Conservation (phyloP, 2,888 invertebrate species). For the Athetis lepigone region DNA sequence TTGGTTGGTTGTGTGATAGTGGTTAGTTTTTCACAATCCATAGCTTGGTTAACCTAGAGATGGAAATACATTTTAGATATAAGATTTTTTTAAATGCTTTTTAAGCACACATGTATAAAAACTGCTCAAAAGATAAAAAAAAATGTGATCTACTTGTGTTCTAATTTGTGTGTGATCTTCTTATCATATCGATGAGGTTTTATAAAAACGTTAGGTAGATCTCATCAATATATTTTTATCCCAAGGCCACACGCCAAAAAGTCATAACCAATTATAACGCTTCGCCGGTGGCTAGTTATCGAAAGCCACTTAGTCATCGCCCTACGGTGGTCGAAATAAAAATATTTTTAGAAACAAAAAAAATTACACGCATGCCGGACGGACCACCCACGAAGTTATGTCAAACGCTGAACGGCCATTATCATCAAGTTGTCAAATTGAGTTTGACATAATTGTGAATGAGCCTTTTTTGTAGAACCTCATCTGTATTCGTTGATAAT, state of each 20-base stretch:
- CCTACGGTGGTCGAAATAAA: constrained; percentile 77
- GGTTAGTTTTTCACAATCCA: constrained; percentile 72
- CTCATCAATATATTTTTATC: constrained; percentile 37
- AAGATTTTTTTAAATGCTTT: neutral
- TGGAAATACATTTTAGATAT: constrained; percentile 24
- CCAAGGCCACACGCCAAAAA: constrained; percentile 66
- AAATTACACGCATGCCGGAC: constrained; percentile 74
- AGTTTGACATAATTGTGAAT: constrained; percentile 88
- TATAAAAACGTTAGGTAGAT: constrained; percentile 36
- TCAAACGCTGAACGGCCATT: constrained; percentile 84
- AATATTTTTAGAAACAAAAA: constrained; percentile 77
- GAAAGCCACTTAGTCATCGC: constrained; percentile 86
- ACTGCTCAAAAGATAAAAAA: neutral
- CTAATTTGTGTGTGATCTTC: constrained; percentile 14
- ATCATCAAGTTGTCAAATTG: constrained; percentile 90
- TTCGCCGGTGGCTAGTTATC: constrained; percentile 85
- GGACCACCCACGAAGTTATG: constrained; percentile 88
- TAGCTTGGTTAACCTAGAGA: constrained; percentile 65
- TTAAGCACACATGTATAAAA: neutral
- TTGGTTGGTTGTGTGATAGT: constrained; percentile 65
- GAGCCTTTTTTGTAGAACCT: constrained; percentile 77
- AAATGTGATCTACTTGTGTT: neutral
- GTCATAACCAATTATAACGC: constrained; percentile 82
- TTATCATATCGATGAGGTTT: neutral
- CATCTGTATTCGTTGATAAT: constrained; percentile 68